Evolutionary conservation across 2,113 vertebrate genomes (phyloP), one percentile per base, ranked within the genome.

Genomic region (Tachysurus fulvidraco): DNA sequence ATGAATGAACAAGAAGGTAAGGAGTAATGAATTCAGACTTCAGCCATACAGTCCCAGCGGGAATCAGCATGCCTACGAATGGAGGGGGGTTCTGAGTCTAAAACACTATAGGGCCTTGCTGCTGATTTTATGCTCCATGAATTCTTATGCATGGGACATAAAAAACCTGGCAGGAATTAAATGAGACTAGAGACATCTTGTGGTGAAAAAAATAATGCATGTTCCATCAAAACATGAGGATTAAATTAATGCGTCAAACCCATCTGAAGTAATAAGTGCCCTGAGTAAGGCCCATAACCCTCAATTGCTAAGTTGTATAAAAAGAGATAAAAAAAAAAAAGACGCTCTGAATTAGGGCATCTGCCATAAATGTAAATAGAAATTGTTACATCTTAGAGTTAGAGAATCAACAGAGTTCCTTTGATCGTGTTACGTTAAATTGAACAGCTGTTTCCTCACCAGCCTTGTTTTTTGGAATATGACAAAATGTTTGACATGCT

Each of bases 71-170:
- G 52, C 88, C 82, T 91, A 92, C 91, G 91, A 88, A 88, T 88
- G 92, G 85, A 86, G 25, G 86, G 81, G 91, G 90, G 89, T 86
- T 94, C 94, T 92, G 79, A 60, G 87, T 91, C 55, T 87, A 87
- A 85, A 89, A 89, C 90, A 86, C 89, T 85, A 87, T 92, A 92
- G 94, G 94, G 94, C 52, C 52, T 57, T 79, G 44, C n/a, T 23
- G 44, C 91, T 84, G 93, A 78, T 94, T 92, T 93, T 93, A 91
- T 88, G 25, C 44, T 73, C 25, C 52, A 57, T 23, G 54, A 55
- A 64, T 71, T 41, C 44, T 81, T 46, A 84, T n/a, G 30, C n/a
- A 73, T 62, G 54, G 28, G 59, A 57, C 73, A 78, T 50, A 14
- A 52, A 23, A 74, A 73, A 69, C 71, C 71, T 44, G 23, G 23